A percentile compares a stretch with the other conserved stretches of the same genome.
phyloP scores from a whole-genome alignment of 1,140 invertebrate species.

The Heterodera carotae region DNA sequence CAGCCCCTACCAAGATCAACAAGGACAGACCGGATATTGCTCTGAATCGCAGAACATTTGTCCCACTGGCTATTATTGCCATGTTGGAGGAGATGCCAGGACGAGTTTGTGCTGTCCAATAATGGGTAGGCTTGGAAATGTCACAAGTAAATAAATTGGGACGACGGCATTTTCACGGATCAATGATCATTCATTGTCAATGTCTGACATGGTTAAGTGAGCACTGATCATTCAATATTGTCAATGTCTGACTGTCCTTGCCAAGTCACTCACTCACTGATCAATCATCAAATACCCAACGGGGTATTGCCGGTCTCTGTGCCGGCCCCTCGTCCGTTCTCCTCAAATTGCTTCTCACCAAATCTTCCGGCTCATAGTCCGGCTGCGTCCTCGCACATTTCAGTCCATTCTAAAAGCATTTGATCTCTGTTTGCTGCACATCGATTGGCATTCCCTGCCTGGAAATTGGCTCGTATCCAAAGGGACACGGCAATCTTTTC shows the following conservation, averaged over 20 bases:
- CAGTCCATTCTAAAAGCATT: constrained; percentile 14
- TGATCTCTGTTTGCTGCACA: neutral
- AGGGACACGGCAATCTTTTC: constrained; percentile 55
- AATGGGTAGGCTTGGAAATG: too few relatives aligned
- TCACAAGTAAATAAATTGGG: too few relatives aligned
- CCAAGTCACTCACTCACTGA: neutral
- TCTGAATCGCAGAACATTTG: constrained; percentile 55
- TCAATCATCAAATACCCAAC: constrained; percentile 26
- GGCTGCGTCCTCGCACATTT: constrained; percentile 35
- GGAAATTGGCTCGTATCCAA: constrained; percentile 56
- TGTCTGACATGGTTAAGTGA: too few relatives aligned
- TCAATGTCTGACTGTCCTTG: constrained; percentile 4
- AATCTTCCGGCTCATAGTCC: constrained; percentile 36
- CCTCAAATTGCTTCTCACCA: constrained; percentile 6
- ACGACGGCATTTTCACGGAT: too few relatives aligned
- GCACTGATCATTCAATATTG: neutral
- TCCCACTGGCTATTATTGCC: constrained; percentile 62
- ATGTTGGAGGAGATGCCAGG: constrained; percentile 55
- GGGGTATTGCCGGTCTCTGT: constrained; percentile 33
- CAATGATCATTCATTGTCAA: too few relatives aligned
- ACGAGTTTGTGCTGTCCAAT: constrained; percentile 63
- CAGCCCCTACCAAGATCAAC: constrained; percentile 53
- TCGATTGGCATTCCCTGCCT: constrained; percentile 10
- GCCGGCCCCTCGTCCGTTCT: constrained; percentile 12
- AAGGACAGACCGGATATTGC: constrained; percentile 51